Base-by-base conservation (phyloP, 2,888 invertebrate species). In the Ochropleura leucogaster region DNA sequence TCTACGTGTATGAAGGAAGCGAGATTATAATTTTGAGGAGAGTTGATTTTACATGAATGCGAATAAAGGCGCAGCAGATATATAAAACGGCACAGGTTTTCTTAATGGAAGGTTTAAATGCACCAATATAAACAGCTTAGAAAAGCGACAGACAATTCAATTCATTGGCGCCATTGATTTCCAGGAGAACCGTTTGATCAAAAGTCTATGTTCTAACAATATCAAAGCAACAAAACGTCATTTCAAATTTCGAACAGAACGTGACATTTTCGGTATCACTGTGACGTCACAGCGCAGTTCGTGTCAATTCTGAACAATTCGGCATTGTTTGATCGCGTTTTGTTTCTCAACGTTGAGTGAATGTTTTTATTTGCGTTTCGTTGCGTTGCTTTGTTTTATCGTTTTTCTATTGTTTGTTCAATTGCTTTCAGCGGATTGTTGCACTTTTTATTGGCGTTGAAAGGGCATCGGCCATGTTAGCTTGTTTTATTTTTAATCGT, bases 341-440 rank as follows among this genome's bases (percentile, higher is more conserved):
- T 81, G 86, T 78, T 80, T 80, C 81, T 80, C 64, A 46, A 60
- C 68, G 76, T 78, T 69, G 77, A 83, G 80, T 73, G 72, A 71
- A 81, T 71, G 74, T 70, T 86, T 85, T 85, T 81, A 79, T 77
- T 83, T 79, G 69, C 76, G 71, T 79, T 85, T 83, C 68, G 62
- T 73, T 77, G 67, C 57, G 18, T 53, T 60, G 76, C 42, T 77
- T 76, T 83, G 66, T 85, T 85, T 74, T 57, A 67, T 60, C 70
- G 75, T 78, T 82, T 83, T 85, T 74, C 70, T 85, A 76, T 85
- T 85, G 80, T 78, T 77, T 74, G 70, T 83, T 74, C 64, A 64
- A 78, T 85, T 72, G 75, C 72, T 65, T 68, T 67, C 53, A 72
- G 64, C 46, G 67, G 73, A 76, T 77, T 66, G 83, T 72, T 77